A percentile compares a stretch with the other conserved stretches of the same genome.
Conservation (phyloP, 2,888 invertebrate genomes). For the Liposcelis brunnea region DNA sequence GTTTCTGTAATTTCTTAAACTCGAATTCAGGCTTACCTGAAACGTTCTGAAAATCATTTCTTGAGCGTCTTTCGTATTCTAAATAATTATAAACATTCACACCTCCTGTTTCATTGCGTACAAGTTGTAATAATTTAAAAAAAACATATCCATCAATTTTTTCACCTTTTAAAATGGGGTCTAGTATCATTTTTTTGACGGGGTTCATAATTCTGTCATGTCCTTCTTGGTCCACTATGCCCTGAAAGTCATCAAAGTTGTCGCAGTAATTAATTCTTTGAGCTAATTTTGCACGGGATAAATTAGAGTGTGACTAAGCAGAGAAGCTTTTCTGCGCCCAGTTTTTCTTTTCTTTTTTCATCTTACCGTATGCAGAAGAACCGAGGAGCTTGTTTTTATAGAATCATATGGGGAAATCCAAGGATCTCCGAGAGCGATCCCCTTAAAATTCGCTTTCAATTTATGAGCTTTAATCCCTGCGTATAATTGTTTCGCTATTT, state of each 20-base stretch:
- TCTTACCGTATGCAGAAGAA: slow-evolving; percentile 50
- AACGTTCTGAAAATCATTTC: no score
- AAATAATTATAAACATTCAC: slow-evolving; percentile 70
- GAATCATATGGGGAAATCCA: slow-evolving; percentile 82
- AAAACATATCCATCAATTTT: slow-evolving; percentile 35
- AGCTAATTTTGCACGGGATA: no score
- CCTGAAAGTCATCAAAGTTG: slow-evolving; percentile 27
- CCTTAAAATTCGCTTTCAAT: slow-evolving; percentile 51
- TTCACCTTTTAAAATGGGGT: slow-evolving; percentile 36
- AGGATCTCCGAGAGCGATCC: slow-evolving; percentile 70
- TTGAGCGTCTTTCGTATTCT: neutral
- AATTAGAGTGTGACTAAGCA: no score
- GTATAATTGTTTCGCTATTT: slow-evolving; percentile 43
- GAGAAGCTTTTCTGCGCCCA: no score
- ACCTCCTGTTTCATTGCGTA: slow-evolving; percentile 42
- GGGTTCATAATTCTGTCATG: slow-evolving; percentile 36
- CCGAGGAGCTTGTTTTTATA: slow-evolving; percentile 66
- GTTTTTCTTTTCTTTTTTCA: no score
- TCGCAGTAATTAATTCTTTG: no score
- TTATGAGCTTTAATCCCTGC: slow-evolving; percentile 31
- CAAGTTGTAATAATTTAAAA: slow-evolving; percentile 40
- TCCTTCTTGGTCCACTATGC: slow-evolving; percentile 51
- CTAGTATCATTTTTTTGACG: no score
- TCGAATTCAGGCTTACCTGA: no score
- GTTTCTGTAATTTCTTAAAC: no score